These are phyloP conservation scores for Coecobrya sp. DNA, from an alignment of 2,888 invertebrate genomes.

Conservation along the genomic window DNA sequence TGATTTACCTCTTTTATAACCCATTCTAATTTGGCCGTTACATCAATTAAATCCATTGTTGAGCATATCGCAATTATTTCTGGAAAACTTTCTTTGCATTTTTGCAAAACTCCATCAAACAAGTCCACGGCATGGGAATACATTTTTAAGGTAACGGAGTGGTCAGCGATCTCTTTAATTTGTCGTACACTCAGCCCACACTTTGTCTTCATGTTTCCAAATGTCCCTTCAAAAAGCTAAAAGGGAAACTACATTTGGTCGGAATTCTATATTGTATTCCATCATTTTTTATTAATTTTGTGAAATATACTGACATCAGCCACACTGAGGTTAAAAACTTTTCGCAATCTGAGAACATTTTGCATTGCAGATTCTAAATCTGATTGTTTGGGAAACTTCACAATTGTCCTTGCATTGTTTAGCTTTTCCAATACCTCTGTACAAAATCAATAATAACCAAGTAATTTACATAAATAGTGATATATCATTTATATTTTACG, in stretches of 20 bases:
- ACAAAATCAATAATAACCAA: too few species aligned
- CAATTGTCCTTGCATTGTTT: neutral
- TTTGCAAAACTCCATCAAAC: constrained; percentile 36
- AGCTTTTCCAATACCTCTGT: neutral
- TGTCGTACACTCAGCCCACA: constrained; percentile 56
- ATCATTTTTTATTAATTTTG: neutral
- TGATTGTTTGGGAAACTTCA: constrained; percentile 66
- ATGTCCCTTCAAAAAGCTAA: constrained; percentile 48
- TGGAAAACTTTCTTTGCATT: neutral
- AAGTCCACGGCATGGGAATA: constrained; percentile 59
- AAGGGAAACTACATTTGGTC: too few species aligned
- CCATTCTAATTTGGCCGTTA: neutral
- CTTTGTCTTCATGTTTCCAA: constrained; percentile 37
- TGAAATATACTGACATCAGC: constrained; percentile 61
- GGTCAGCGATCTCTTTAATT: constrained; percentile 58
- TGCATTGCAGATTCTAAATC: constrained; percentile 78
- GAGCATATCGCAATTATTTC: neutral
- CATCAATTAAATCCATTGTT: neutral
- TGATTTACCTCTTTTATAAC: constrained; percentile 59
- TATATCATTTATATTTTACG: neutral
- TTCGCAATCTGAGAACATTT: constrained; percentile 70
- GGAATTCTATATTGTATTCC: too few species aligned
- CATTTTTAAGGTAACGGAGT: constrained; percentile 51
- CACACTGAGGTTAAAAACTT: constrained; percentile 64
- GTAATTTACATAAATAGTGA: too few species aligned